Base-by-base conservation (phyloP, 2,113 vertebrate genomes). In the Pterocles gutturalis region DNA sequence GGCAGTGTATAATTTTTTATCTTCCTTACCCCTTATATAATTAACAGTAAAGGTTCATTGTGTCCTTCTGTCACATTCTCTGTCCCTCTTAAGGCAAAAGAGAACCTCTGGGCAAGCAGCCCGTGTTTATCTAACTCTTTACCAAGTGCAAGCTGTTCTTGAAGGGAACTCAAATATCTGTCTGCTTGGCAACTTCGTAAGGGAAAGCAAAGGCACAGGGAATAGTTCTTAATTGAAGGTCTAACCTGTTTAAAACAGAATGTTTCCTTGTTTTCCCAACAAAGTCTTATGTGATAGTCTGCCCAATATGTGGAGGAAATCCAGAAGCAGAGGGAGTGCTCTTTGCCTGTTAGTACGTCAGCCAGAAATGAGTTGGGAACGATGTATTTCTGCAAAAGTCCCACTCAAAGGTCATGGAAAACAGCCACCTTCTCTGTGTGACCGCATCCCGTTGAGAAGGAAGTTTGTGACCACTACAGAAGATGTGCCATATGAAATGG, bases 61-160 rank as follows among this genome's bases (percentile, higher is more conserved):
- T 58, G 38, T 45, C 28, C 25, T 92, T 64, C n/a, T 76, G 33
- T 80, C 53, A 45, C 25, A 7, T 87, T 71, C 24, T 73, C 25
- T 67, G 41, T 83, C 57, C 85, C 41, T 95, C n/a, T 69, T 55
- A 78, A 95, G 62, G 45, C 54, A 58, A 33, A 71, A 61, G 25
- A 71, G 58, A 96, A 65, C 90, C 72, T 83, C 71, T 89, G 61
- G 77, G 84, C 17, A 0, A 90, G 88, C n/a, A 82, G 66, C 91
- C 62, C 91, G 66, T 28, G 29, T 57, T 11, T 41, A 55, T 83
- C 89, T 78, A 51, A 45, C 89, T 90, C 92, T 96, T 49, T 49
- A 81, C 46, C 46, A 86, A 85, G 45, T 54, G 72, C 78, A 95
- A 92, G 69, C 72, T 96, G 90, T 91, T 96, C 89, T 57, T 85